phyloP scores from a whole-genome alignment of 2,113 vertebrate species.

The Equus quagga region DNA sequence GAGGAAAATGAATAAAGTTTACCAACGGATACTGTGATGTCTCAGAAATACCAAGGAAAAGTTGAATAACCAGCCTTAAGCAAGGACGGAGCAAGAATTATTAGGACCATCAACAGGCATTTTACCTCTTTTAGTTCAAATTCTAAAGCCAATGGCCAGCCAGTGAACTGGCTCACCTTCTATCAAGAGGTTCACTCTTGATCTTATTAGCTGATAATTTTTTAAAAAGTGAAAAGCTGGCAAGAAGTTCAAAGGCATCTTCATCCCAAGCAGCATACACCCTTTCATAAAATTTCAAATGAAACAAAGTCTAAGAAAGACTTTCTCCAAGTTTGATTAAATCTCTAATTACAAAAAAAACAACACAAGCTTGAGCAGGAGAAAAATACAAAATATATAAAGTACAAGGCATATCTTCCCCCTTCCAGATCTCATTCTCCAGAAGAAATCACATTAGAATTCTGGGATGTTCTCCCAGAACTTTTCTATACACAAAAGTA shows the following conservation, averaged over 20 bases:
- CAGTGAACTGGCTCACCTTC: background rate
- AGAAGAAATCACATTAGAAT: background rate
- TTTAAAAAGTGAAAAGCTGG: background rate
- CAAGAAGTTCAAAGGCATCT: background rate
- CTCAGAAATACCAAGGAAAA: background rate
- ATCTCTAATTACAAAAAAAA: constrained; percentile 53
- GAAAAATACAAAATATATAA: background rate
- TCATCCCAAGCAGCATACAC: background rate
- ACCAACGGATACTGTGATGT: background rate
- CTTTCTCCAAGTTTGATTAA: constrained; percentile 38
- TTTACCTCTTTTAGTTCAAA: background rate
- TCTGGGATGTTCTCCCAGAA: background rate
- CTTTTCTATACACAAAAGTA: background rate
- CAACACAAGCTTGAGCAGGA: background rate
- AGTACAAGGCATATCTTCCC: background rate
- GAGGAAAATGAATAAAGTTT: background rate
- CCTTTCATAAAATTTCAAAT: background rate
- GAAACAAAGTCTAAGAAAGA: background rate
- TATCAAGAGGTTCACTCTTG: background rate
- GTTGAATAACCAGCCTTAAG: background rate
- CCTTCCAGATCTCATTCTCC: background rate
- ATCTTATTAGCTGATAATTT: background rate
- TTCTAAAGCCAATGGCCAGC: background rate
- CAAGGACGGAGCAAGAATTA: background rate
- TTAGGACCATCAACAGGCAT: background rate